Base-by-base conservation (phyloP, 2,113 vertebrate genomes). In the Lasiurus cinereus region DNA sequence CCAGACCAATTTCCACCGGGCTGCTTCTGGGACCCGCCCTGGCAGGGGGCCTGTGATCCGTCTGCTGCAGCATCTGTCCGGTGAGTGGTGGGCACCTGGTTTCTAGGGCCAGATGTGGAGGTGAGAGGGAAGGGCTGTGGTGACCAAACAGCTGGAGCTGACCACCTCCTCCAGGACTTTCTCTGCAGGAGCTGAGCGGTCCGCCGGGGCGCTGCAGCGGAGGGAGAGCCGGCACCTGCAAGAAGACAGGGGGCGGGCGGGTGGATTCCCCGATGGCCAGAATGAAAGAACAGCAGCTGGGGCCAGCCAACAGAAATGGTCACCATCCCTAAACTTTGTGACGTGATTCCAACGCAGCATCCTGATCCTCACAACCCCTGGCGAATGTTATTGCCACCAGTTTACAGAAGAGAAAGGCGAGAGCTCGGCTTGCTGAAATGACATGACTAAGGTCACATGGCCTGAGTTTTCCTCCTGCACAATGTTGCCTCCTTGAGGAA, bases 191-290 rank as follows among this genome's bases (percentile, higher is more conserved):
- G 48, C 52, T 2, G 1, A 70, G 52, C 43, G 76, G 24, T 24
- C 21, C 1, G 8, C 69, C 43, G n/a, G 54, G 46, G 27, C n/a
- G n/a, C 52, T 4, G 27, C 0, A 0, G 31, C 12, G 3, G 8
- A 21, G 54, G 19, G 4, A 9, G 24, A 56, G 83, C 31, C 50
- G 76, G 50, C 22, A 24, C 27, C 54, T n/a, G 22, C 6, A 66
- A 74, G 83, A 54, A 66, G 87, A 62, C n/a, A 94, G 79, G 27
- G 19, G 21, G 56, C 8, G 8, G 22, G 56, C 69, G 79, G 33
- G 4, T 15, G 31, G 22, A 13, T 29, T 74, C 73, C 72, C 12
- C 12, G 83, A 29, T 11, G 39, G 43, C 33, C 52, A 39, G 1
- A n/a, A 10, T 16, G 18, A 52, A 90, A 73, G 14, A 46, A 11